phyloP scores from a whole-genome alignment of 2,113 vertebrate species.

The Felis chaus region DNA sequence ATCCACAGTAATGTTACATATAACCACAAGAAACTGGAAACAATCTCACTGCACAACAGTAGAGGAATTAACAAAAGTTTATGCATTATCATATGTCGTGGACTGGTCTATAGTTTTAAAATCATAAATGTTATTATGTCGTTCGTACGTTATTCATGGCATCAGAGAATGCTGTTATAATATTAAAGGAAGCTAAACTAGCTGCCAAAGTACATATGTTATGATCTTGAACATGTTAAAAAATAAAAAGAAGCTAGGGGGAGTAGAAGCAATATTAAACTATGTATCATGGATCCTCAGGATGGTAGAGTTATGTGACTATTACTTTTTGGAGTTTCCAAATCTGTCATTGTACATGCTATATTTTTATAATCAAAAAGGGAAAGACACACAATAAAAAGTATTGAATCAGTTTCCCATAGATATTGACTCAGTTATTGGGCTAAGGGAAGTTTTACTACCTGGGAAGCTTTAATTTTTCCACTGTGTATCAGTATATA shows the following conservation, averaged over 20 bases:
- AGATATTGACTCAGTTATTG: background rate
- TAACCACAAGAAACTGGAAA: background rate
- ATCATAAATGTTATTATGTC: background rate
- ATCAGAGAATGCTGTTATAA: background rate
- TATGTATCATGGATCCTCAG: background rate
- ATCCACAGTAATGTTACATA: background rate
- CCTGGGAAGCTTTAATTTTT: background rate
- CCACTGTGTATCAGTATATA: background rate
- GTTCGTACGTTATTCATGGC: background rate
- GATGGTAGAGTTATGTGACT: background rate
- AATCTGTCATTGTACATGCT: background rate
- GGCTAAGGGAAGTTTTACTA: background rate
- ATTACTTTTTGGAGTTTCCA: background rate
- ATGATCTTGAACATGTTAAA: background rate
- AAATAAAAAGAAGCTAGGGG: background rate
- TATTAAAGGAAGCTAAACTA: background rate
- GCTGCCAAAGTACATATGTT: background rate
- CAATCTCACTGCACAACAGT: background rate
- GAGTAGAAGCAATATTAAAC: background rate
- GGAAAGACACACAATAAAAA: background rate
- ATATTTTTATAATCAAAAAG: background rate
- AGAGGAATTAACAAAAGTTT: background rate
- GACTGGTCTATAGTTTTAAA: background rate
- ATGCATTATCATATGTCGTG: background rate
- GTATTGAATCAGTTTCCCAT: background rate